phyloP scores from a whole-genome alignment of 2,888 invertebrate genomes.

The Amblyteles armatorius region DNA sequence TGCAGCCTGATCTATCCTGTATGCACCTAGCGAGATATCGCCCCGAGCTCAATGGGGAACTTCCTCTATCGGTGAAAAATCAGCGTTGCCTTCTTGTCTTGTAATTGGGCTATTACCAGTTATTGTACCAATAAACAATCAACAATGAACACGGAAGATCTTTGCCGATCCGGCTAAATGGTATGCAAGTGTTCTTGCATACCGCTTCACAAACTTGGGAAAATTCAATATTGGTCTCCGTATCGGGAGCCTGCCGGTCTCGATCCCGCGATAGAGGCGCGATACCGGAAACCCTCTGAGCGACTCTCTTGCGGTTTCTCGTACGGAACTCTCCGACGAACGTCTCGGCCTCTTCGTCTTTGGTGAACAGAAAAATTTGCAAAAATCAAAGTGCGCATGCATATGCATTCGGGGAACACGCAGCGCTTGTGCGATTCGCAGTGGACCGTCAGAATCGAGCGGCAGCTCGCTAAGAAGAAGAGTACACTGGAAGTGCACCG shows the following conservation, averaged over 20 bases:
- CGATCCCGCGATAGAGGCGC: no score
- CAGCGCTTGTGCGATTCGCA: constrained; percentile 41
- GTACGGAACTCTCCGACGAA: constrained; percentile 20
- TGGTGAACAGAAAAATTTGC: constrained; percentile 23
- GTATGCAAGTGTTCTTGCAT: no score
- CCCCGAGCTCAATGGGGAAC: background rate
- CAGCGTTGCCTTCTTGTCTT: background rate
- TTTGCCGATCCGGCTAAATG: no score
- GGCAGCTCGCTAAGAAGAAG: constrained; percentile 31
- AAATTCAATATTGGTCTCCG: no score
- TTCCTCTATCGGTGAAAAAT: background rate
- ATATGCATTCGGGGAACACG: constrained; percentile 58
- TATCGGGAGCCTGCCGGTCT: no score
- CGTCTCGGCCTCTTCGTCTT: background rate
- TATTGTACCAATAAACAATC: no score
- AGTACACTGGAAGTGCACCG: constrained; percentile 36
- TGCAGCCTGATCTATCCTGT: constrained; percentile 41
- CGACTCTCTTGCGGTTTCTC: constrained; percentile 18
- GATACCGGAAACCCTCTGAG: no score
- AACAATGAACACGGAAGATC: no score
- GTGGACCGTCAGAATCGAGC: constrained; percentile 16
- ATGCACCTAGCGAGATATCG: constrained; percentile 37
- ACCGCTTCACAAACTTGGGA: no score
- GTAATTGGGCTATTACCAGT: no score
- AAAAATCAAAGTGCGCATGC: constrained; percentile 62